Base-by-base conservation (phyloP, 2,113 vertebrate genomes). In the Abramis brama region DNA sequence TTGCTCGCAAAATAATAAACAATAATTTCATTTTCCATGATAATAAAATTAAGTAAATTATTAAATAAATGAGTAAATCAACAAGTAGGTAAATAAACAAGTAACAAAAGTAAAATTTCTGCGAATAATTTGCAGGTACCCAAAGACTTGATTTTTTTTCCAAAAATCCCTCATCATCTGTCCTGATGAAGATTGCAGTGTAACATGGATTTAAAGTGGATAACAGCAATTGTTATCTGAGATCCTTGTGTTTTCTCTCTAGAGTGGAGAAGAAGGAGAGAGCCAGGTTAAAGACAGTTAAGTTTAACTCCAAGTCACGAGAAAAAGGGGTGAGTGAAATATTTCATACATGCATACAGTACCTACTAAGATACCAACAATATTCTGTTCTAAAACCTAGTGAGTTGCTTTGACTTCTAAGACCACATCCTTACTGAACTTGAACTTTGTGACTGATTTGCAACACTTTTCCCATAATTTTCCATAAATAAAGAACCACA, bases 221-320 rank as follows among this genome's bases (percentile, higher is more conserved):
- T 30, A 25, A 83, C 25, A 84, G 85, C 74, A 33, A 23, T 17
- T 25, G 39, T 43, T 43, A 57, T 25, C 59, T 15, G 4, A 60
- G 47, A 66, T 30, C 3, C 86, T 50, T 89, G 1, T 87, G 11
- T 71, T 91, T 89, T 89, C 64, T 0, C 43, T 85, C 57, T 91
- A 99, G 98, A 87, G 97, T 99, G 84, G 98, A 99, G 92, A 99
- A 99, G 93, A 99, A 99, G 91, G 98, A 99, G 91, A 86, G 98
- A 88, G 98, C 98, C 1, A 93, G 98, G 10, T 95, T 99, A 94
- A 99, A 99, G 96, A 99, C 98, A 0, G 98, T 99, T 89, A 99
- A 99, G 92, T 99, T 99, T 90, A 99, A 99, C 93, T 95, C 98
- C 76, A 99, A 98, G 94, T 94, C 97, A 71, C 96, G 97, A 89